These are phyloP conservation scores for Drosophila nikananu DNA, from an alignment of 1,140 invertebrate species.

Conservation along the genomic window DNA sequence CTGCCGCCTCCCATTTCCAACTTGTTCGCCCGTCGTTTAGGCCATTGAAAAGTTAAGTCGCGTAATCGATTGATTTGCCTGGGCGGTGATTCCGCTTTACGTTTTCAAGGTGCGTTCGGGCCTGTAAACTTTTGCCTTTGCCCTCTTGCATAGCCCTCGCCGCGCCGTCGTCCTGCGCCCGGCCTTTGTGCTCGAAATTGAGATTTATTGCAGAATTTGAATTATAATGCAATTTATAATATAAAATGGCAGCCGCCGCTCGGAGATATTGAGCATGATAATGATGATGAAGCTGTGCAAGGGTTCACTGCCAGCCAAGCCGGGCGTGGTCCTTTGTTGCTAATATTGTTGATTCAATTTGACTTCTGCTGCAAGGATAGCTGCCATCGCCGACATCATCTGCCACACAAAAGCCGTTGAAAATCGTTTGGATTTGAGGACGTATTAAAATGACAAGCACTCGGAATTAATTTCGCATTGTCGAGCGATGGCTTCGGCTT, in stretches of 20 bases:
- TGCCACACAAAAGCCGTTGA: slow-evolving; percentile 55
- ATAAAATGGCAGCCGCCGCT: slow-evolving; percentile 71
- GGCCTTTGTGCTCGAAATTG: slow-evolving; percentile 81
- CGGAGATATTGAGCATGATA: slow-evolving; percentile 77
- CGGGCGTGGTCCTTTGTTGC: slow-evolving; percentile 67
- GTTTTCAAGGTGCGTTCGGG: slow-evolving; percentile 72
- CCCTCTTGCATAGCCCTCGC: not conserved
- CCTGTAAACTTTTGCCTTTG: slow-evolving; percentile 60
- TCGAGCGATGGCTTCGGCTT: slow-evolving; percentile 26
- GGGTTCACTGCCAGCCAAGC: slow-evolving; percentile 49
- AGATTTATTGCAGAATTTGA: slow-evolving; percentile 85
- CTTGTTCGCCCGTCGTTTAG: slow-evolving; percentile 60
- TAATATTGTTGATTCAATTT: slow-evolving; percentile 82
- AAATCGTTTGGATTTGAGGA: slow-evolving; percentile 63
- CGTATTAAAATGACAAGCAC: slow-evolving; percentile 71
- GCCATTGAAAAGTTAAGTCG: slow-evolving; percentile 84
- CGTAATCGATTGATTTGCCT: slow-evolving; percentile 84
- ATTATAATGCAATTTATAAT: slow-evolving; percentile 85
- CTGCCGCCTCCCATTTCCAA: slow-evolving; percentile 5
- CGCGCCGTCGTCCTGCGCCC: slow-evolving; percentile 2
- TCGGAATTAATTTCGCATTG: slow-evolving; percentile 76
- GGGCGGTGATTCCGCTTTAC: slow-evolving; percentile 57
- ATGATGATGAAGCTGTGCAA: slow-evolving; percentile 79
- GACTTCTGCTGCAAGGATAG: slow-evolving; percentile 62
- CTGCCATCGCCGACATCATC: slow-evolving; percentile 15